Percentiles rank a stretch among this genome's conserved stretches.
Evolutionary conservation across 2,888 invertebrate species (phyloP).

Genomic region (Invenusta paracnida): DNA sequence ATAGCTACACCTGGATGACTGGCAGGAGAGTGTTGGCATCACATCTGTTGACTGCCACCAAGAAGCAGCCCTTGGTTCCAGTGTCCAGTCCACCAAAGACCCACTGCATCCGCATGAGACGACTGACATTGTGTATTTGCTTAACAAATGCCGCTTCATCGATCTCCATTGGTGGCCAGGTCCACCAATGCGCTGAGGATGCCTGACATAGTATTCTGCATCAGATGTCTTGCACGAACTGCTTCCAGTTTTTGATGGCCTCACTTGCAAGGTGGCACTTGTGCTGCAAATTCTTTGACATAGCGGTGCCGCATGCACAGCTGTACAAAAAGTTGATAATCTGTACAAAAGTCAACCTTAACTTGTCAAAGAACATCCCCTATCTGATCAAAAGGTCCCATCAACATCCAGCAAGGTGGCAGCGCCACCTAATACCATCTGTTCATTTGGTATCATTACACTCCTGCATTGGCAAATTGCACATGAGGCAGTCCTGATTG

Average conservation of each 20-base stretch:
- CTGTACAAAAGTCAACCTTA: too few species aligned
- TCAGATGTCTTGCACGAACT: too few species aligned
- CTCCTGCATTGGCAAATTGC: background rate
- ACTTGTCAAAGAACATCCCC: background rate
- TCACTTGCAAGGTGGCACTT: background rate
- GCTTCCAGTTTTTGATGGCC: background rate
- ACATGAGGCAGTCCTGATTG: background rate
- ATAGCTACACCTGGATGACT: background rate
- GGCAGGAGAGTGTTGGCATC: background rate
- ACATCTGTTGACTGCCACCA: background rate
- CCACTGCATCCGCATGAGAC: background rate
- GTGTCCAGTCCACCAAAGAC: conserved; percentile 5
- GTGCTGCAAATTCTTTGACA: background rate
- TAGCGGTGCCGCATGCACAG: background rate
- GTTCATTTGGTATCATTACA: background rate
- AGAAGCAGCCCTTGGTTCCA: background rate
- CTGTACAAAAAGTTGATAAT: background rate
- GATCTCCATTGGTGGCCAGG: background rate
- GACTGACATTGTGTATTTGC: background rate
- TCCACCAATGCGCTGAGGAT: background rate
- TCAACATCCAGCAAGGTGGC: background rate
- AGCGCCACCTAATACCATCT: background rate
- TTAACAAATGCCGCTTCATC: background rate
- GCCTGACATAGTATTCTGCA: background rate
- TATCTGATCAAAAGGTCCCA: background rate